Percentiles rank a stretch among this genome's conserved stretches.
Evolutionary conservation across 2,797 vertebrate species (phyloP).

Genomic region (Columba guinea): DNA sequence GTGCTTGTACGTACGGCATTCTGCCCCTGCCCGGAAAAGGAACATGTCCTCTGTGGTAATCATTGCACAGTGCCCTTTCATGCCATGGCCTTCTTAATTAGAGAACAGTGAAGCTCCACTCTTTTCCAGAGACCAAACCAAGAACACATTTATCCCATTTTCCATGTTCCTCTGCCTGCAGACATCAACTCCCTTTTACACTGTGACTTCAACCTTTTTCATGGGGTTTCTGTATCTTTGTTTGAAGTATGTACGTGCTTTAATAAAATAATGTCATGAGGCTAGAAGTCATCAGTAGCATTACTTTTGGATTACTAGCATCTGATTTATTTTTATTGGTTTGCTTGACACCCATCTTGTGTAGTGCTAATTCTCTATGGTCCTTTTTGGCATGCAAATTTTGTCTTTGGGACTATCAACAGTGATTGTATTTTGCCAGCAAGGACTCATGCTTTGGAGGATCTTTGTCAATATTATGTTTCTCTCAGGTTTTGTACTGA

Average conservation of each 20-base stretch:
- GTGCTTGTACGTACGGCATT: background rate
- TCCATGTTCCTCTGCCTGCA: background rate
- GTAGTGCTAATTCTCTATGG: background rate
- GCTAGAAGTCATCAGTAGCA: background rate
- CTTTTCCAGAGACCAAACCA: background rate
- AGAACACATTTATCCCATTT: background rate
- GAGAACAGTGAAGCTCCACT: background rate
- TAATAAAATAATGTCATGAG: background rate
- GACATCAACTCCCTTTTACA: background rate
- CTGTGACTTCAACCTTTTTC: background rate
- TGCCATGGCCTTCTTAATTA: background rate
- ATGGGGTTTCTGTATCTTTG: background rate
- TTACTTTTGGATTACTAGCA: background rate
- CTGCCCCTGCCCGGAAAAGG: background rate
- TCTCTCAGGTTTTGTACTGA: background rate
- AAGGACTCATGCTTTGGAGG: background rate
- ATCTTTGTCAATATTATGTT: background rate
- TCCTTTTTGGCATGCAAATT: background rate
- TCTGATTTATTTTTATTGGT: background rate
- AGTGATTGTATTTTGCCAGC: background rate
- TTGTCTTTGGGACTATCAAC: background rate
- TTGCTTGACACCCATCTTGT: background rate
- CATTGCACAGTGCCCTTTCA: rapidly evolving
- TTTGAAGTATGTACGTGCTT: background rate
- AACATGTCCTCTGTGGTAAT: background rate